These are phyloP conservation scores for Allacma fusca DNA, from an alignment of 2,888 invertebrate species.

Conservation along the genomic window DNA sequence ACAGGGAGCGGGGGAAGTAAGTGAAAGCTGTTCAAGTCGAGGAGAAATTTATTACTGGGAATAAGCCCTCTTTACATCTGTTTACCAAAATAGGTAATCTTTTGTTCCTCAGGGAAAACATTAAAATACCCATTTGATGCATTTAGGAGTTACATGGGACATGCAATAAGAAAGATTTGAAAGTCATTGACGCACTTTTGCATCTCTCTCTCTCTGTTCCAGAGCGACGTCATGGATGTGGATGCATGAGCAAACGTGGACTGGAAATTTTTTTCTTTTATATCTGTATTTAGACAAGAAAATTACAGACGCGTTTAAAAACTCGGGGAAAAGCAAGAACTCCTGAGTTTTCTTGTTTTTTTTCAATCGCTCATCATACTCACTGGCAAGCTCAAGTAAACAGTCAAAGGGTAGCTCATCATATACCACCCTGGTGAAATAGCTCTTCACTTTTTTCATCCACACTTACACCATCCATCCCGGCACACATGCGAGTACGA, in stretches of 20 bases:
- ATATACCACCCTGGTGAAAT: conserved; percentile 33
- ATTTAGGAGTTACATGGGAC: not conserved
- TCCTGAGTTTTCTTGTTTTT: conserved; percentile 25
- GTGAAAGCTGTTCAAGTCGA: conserved; percentile 8
- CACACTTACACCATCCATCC: not conserved
- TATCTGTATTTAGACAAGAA: conserved; percentile 36
- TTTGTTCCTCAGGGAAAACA: conserved; percentile 34
- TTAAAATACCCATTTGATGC: conserved; percentile 27
- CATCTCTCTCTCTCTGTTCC: not conserved
- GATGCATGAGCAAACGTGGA: not conserved
- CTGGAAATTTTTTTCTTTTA: conserved; percentile 11
- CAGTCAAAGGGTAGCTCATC: conserved; percentile 38
- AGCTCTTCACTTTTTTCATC: conserved; percentile 29
- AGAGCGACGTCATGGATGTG: not conserved
- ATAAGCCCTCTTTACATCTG: conserved; percentile 34
- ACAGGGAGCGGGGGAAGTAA: not conserved
- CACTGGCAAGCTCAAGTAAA: not conserved
- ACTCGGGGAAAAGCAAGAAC: conserved; percentile 21
- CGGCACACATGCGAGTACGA: no score
- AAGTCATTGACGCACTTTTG: no score
- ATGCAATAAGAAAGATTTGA: not conserved
- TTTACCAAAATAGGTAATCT: conserved; percentile 40
- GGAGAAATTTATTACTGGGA: conserved; percentile 36
- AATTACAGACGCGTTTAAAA: conserved; percentile 26
- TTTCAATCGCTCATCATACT: conserved; percentile 4